These are phyloP conservation scores for Zaprionus davidi DNA, from an alignment of 1,140 invertebrate genomes.

Conservation along the genomic window DNA sequence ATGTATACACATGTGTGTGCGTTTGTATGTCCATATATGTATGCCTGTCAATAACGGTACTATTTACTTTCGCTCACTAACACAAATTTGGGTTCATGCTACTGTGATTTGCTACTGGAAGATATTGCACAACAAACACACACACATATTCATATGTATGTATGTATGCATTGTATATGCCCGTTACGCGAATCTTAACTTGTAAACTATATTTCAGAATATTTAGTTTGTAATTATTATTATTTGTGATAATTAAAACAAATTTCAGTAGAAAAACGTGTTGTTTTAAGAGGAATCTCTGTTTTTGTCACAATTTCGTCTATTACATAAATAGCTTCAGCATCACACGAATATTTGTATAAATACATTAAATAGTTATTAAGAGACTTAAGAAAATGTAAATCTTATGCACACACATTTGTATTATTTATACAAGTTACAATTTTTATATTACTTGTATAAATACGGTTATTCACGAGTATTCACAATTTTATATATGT, in stretches of 20 bases:
- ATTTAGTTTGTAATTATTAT: too few relatives aligned
- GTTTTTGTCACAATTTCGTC: not conserved
- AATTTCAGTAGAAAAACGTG: too few relatives aligned
- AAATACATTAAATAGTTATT: not conserved
- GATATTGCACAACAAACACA: slow-evolving; percentile 8
- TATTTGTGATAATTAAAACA: too few relatives aligned
- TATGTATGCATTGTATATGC: not conserved
- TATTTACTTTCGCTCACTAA: slow-evolving; percentile 4
- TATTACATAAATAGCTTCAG: slow-evolving; percentile 10
- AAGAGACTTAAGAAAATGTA: not conserved
- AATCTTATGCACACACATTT: not conserved
- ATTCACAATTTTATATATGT: too few relatives aligned
- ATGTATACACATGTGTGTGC: not conserved
- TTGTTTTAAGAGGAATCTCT: not conserved
- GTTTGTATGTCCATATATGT: not conserved
- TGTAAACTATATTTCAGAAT: not conserved
- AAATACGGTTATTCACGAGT: not conserved
- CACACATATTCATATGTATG: not conserved
- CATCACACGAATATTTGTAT: slow-evolving; percentile 6
- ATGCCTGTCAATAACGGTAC: not conserved
- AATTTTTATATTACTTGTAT: not conserved
- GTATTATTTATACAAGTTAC: not conserved
- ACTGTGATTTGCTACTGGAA: not conserved
- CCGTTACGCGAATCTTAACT: not conserved
- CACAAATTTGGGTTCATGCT: not conserved